A percentile compares a stretch with the other conserved stretches of the same genome.
phyloP scores from a whole-genome alignment of 2,113 vertebrate species.

The Danionella cerebrum region DNA sequence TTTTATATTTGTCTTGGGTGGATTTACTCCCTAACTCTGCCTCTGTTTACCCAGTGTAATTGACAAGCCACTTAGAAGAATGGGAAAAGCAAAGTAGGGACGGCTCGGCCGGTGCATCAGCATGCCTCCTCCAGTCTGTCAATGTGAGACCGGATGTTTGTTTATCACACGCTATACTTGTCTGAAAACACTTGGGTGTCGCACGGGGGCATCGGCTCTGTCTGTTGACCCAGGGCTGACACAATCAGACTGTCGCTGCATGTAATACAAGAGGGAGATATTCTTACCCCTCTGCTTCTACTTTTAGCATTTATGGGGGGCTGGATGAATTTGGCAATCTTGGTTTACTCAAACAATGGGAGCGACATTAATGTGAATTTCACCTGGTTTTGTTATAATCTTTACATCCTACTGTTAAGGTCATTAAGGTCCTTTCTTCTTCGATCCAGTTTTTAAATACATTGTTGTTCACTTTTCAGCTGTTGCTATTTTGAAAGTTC shows the following conservation, averaged over 20 bases:
- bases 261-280: neutral
- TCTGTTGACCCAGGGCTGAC: constrained; percentile 16
- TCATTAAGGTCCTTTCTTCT: no score
- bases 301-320: neutral
- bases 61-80: constrained; percentile 45
- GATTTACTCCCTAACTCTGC: constrained; percentile 47
- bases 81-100: constrained; percentile 36
- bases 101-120: constrained; percentile 32
- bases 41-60: constrained; percentile 49
- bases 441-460: no score
- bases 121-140: constrained; percentile 30
- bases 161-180: constrained; percentile 5
- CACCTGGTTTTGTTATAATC: no score
- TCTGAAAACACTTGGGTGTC: constrained; percentile 11
- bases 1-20: constrained; percentile 47
- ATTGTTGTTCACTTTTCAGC: no score
- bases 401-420: no score
- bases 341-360: neutral
- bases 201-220: constrained; percentile 3
- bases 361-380: constrained; percentile 9
- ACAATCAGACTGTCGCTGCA: neutral
- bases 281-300: neutral
- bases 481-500: no score
- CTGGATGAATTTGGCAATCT: neutral
- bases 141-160: constrained; percentile 31